A percentile compares a stretch with the other conserved stretches of the same genome.
phyloP scores from a whole-genome alignment of 2,113 vertebrate genomes.

The Pygathrix nemaeus region DNA sequence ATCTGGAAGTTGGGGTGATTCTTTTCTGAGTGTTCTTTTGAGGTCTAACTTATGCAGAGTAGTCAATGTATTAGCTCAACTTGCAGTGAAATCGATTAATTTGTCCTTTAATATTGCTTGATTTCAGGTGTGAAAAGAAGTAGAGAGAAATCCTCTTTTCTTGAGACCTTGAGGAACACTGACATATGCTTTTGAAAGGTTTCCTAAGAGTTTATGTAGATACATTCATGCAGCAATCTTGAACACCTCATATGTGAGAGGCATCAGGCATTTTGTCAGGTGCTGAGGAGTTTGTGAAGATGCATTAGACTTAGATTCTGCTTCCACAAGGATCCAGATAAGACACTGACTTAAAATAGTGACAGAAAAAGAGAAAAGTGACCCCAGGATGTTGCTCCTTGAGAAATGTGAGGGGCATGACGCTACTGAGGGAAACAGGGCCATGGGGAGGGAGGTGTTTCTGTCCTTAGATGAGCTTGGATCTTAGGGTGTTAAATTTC shows the following conservation, averaged over 20 bases:
- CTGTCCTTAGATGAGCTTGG: background rate
- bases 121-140: conserved; percentile 18
- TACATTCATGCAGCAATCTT: background rate
- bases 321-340: background rate
- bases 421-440: no score
- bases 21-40: conserved; percentile 1
- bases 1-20: background rate
- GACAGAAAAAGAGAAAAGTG: background rate
- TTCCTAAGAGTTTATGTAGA: background rate
- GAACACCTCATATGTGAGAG: background rate
- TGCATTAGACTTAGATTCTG: background rate
- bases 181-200: background rate
- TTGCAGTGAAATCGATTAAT: background rate
- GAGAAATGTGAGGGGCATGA: background rate
- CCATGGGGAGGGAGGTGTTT: background rate
- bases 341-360: background rate
- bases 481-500: background rate
- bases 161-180: background rate
- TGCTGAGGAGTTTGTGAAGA: background rate
- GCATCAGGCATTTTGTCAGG: background rate
- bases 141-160: conserved; percentile 6
- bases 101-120: background rate
- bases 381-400: background rate
- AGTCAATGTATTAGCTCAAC: background rate
- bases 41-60: background rate